These are phyloP conservation scores for Luidia sarsii DNA, from an alignment of 53 echinoderm and acorn worm species.

Conservation along the genomic window DNA sequence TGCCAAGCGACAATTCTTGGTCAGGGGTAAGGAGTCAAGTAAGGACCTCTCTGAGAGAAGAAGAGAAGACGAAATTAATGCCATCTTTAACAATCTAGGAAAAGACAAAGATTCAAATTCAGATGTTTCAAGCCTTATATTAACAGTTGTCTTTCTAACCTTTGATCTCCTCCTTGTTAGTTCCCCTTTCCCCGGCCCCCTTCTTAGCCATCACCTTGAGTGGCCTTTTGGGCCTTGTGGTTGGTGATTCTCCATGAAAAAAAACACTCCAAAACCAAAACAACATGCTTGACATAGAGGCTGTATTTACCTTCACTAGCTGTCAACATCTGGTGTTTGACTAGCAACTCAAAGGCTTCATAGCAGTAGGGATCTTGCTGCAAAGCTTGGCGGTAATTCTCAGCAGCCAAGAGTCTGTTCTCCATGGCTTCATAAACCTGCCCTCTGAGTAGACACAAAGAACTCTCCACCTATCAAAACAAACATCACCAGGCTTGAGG, in stretches of 20 bases:
- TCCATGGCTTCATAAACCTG: conserved; percentile 92
- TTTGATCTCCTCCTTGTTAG: no score
- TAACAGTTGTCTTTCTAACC: no score
- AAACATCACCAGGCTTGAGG: no score
- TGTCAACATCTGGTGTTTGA: conserved; percentile 96
- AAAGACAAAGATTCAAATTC: no score
- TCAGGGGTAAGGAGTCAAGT: conserved; percentile 80
- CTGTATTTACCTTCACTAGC: conserved; percentile 82
- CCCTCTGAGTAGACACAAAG: conserved; percentile 81
- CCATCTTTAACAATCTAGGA: neutral
- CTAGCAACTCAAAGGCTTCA: conserved; percentile 92
- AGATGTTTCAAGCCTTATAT: no score
- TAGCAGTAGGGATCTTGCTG: conserved; percentile 86
- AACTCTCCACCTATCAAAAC: conserved; percentile 72
- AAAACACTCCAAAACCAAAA: no score
- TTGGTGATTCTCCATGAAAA: no score
- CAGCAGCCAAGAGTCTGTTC: conserved; percentile 81
- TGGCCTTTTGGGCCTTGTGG: no score
- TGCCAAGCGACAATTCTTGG: conserved; percentile 74
- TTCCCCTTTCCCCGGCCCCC: no score
- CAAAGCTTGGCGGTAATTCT: conserved; percentile 79
- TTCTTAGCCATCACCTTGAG: no score
- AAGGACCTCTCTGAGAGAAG: conserved; percentile 70
- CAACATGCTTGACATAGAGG: no score
- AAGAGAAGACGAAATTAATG: neutral